These are phyloP conservation scores for Mormyrops attenuatus DNA, from an alignment of 2,797 vertebrate species.

Conservation along the genomic window DNA sequence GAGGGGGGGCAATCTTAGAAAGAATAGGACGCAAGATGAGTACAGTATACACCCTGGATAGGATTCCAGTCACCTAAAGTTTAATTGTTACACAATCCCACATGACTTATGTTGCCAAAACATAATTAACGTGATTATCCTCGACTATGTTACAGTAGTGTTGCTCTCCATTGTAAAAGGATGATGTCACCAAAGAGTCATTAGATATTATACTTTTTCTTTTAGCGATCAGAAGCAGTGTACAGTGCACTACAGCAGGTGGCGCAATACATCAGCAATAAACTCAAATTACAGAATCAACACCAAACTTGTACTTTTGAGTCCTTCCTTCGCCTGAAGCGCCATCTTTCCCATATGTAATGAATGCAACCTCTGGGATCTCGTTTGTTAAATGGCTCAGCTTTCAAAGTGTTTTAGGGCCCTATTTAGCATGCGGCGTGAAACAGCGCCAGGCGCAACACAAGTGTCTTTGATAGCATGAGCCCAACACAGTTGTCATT, in stretches of 20 bases:
- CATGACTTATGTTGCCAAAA: no score
- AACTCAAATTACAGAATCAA: neutral
- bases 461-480: neutral
- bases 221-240: neutral
- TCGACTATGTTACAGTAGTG: neutral
- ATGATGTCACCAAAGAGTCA: neutral
- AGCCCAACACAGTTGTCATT: neutral
- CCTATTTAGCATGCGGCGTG: no score
- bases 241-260: neutral
- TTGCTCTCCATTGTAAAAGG: neutral
- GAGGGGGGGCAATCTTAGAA: no score
- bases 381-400: neutral
- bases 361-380: neutral
- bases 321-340: neutral
- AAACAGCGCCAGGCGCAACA: no score
- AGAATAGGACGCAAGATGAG: no score
- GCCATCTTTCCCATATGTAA: neutral
- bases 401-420: neutral
- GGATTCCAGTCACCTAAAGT: no score
- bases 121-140: no score
- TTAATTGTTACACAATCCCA: no score
- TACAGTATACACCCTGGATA: no score
- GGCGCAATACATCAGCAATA: neutral
- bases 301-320: neutral
- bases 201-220: neutral